These are phyloP conservation scores for Ophiodon elongatus DNA, from an alignment of 2,113 vertebrate species.

Conservation along the genomic window DNA sequence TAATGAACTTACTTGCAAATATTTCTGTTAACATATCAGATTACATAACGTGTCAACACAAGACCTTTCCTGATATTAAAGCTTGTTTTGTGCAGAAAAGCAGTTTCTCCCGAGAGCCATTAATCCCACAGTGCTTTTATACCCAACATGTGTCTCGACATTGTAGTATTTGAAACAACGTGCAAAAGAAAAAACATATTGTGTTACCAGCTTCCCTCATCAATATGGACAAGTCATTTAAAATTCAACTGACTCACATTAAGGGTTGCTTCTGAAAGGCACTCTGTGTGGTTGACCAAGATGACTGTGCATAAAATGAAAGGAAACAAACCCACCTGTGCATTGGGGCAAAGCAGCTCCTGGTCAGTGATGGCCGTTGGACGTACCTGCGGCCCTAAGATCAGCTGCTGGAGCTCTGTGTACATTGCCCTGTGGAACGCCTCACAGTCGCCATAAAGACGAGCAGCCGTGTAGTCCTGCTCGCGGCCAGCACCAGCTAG, in stretches of 20 bases:
- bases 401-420: conserved; percentile 84
- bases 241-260: conserved; percentile 62
- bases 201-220: conserved; percentile 58
- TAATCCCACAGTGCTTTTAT: conserved; percentile 1
- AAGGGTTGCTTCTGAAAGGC: conserved; percentile 12
- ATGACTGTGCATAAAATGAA: conserved; percentile 7
- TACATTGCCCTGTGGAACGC: conserved; percentile 83
- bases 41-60: background rate
- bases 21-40: background rate
- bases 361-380: conserved; percentile 66
- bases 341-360: conserved; percentile 83
- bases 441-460: conserved; percentile 81
- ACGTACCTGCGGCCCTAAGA: conserved; percentile 88
- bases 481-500: conserved; percentile 78
- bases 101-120: background rate
- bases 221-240: conserved; percentile 34
- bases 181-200: conserved; percentile 5
- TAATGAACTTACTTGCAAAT: background rate
- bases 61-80: background rate
- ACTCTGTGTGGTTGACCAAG: background rate
- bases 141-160: background rate
- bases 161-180: background rate
- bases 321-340: conserved; percentile 82
- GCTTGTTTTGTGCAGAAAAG: background rate
- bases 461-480: conserved; percentile 80